phyloP scores from a whole-genome alignment of 2,888 invertebrate genomes.

The Cryptus viduatorius region DNA sequence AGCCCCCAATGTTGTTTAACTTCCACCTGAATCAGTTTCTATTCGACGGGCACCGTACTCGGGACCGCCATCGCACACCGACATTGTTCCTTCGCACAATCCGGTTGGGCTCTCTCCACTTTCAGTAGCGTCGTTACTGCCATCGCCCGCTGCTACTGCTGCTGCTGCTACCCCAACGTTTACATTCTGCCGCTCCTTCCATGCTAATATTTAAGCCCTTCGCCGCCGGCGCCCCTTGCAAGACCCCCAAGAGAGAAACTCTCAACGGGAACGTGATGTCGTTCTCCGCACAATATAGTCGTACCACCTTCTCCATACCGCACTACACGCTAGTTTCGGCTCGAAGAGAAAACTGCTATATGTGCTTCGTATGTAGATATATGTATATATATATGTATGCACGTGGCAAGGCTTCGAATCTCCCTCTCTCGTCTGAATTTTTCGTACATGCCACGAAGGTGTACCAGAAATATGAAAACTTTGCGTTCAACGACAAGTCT shows the following conservation, averaged over 20 bases:
- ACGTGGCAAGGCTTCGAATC: not conserved
- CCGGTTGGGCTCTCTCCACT: conserved; percentile 67
- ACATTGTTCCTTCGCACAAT: conserved; percentile 76
- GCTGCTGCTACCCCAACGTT: conserved; percentile 65
- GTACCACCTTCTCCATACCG: conserved; percentile 42
- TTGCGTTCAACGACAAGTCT: conserved; percentile 60
- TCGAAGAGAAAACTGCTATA: conserved; percentile 28
- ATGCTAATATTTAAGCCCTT: conserved; percentile 78
- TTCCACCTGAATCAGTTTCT: conserved; percentile 82
- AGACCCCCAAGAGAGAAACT: conserved; percentile 62
- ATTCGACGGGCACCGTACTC: conserved; percentile 64
- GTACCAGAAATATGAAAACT: conserved; percentile 66
- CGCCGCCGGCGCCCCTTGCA: conserved; percentile 61
- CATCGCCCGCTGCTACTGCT: conserved; percentile 57
- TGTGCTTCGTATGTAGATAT: conserved; percentile 1
- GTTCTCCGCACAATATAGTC: conserved; percentile 62
- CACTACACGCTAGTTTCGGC: conserved; percentile 47
- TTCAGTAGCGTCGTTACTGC: conserved; percentile 46
- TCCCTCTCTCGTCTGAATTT: conserved; percentile 38
- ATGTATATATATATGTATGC: conserved; percentile 1
- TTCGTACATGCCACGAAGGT: conserved; percentile 44
- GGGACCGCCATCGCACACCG: conserved; percentile 60
- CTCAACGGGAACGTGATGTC: conserved; percentile 64
- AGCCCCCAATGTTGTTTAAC: conserved; percentile 79
- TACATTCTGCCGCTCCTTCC: conserved; percentile 67